Percentiles rank a stretch among this genome's conserved stretches.
These are phyloP conservation scores for Selenia dentaria DNA, from an alignment of 2,888 invertebrate species.

Conservation along the genomic window DNA sequence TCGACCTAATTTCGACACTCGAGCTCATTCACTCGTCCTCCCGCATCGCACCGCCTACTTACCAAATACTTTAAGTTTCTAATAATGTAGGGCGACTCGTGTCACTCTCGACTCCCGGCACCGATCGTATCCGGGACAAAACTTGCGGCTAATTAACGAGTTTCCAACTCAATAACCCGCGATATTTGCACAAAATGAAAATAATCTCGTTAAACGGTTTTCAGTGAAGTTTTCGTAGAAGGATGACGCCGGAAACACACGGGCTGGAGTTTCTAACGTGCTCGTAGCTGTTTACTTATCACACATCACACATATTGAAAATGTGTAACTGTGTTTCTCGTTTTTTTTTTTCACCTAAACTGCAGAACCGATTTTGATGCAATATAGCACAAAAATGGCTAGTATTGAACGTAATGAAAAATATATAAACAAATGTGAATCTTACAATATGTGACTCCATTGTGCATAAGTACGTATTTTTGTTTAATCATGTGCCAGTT, in stretches of 20 bases:
- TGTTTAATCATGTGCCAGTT: no score
- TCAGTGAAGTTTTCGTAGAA: conserved; percentile 38
- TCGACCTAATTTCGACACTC: conserved; percentile 13
- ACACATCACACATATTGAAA: no score
- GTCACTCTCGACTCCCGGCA: conserved; percentile 15
- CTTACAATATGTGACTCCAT: no score
- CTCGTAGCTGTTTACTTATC: conserved; percentile 1
- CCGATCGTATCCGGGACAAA: conserved; percentile 17
- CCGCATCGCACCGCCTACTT: neutral
- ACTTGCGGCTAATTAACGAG: conserved; percentile 52
- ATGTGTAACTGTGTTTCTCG: no score
- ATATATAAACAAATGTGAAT: no score
- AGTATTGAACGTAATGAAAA: no score
- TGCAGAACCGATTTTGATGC: no score
- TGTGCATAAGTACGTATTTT: no score
- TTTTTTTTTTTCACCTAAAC: no score
- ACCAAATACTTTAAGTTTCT: conserved; percentile 9
- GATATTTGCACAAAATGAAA: conserved; percentile 66
- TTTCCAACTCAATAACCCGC: conserved; percentile 68
- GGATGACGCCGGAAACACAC: conserved; percentile 24
- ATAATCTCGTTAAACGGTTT: conserved; percentile 63
- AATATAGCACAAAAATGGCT: no score
- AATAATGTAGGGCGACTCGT: conserved; percentile 12
- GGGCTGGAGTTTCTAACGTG: neutral
- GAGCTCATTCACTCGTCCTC: neutral